Conservation (phyloP, 2,797 vertebrate genomes). For the Cuniculus paca region DNA sequence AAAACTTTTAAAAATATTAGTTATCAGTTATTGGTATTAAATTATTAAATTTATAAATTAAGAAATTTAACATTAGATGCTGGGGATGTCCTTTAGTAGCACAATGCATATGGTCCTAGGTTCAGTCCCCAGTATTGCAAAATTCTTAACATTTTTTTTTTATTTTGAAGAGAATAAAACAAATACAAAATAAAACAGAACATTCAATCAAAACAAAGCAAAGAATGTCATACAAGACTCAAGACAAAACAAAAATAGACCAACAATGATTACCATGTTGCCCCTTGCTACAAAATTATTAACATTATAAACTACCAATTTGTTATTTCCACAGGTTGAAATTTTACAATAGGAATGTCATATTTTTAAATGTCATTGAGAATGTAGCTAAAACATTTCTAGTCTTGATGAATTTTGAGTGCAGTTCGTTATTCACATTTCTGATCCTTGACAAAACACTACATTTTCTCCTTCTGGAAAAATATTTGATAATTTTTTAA, state of each 20-base stretch:
- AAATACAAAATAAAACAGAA: too few species aligned
- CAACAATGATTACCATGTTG: too few species aligned
- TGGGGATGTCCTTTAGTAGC: too few species aligned
- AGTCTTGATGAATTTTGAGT: neutral
- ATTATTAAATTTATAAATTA: neutral
- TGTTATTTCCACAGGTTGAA: neutral
- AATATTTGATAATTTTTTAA: neutral
- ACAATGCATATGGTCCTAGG: too few species aligned
- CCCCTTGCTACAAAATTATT: neutral
- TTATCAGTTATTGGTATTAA: neutral
- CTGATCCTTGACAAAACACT: neutral
- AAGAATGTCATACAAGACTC: too few species aligned
- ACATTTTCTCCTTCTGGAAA: neutral
- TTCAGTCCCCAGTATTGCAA: too few species aligned
- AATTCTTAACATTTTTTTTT: too few species aligned
- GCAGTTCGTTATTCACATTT: neutral
- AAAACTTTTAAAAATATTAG: neutral
- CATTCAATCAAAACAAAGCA: too few species aligned
- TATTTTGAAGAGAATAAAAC: too few species aligned
- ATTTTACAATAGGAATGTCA: constrained; percentile 16
- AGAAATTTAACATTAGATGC: too few species aligned
- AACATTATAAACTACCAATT: neutral
- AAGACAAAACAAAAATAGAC: too few species aligned
- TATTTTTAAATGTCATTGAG: neutral
- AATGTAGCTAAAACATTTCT: constrained; percentile 18